Conservation (phyloP, 2,888 invertebrate genomes). For the Leptopterna dolabrata region DNA sequence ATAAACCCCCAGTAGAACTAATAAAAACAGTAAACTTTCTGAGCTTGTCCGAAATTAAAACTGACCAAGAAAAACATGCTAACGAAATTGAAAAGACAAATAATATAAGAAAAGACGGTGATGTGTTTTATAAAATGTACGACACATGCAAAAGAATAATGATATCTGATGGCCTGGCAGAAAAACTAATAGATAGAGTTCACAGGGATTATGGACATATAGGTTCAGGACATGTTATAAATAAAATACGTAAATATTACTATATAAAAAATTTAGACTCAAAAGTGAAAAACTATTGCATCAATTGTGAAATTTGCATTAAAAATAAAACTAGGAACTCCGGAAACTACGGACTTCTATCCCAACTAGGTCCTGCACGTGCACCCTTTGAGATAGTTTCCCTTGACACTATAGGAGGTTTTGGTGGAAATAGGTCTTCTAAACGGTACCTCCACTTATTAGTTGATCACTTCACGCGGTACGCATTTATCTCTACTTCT, state of each 20-base stretch:
- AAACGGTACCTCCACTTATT: no score
- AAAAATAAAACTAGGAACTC: not conserved
- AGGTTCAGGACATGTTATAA: not conserved
- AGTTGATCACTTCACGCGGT: not conserved
- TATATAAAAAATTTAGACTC: not conserved
- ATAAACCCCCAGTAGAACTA: not conserved
- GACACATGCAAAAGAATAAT: not conserved
- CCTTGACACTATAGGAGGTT: not conserved
- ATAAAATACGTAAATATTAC: not conserved
- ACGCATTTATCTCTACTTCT: not conserved
- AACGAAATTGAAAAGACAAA: not conserved
- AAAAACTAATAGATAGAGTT: not conserved
- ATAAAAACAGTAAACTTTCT: not conserved
- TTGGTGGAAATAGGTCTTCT: not conserved
- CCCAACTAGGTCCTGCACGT: not conserved
- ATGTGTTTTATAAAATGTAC: not conserved
- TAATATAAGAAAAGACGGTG: conserved; percentile 34
- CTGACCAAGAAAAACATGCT: no score
- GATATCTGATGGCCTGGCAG: not conserved
- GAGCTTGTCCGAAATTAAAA: no score
- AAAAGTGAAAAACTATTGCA: not conserved
- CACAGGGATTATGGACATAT: not conserved
- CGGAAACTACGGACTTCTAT: not conserved
- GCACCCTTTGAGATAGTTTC: not conserved
- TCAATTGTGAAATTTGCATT: no score